A percentile compares a stretch with the other conserved stretches of the same genome.
These are phyloP conservation scores for Drosophila santomea DNA, from an alignment of 1,140 invertebrate species.

Conservation along the genomic window DNA sequence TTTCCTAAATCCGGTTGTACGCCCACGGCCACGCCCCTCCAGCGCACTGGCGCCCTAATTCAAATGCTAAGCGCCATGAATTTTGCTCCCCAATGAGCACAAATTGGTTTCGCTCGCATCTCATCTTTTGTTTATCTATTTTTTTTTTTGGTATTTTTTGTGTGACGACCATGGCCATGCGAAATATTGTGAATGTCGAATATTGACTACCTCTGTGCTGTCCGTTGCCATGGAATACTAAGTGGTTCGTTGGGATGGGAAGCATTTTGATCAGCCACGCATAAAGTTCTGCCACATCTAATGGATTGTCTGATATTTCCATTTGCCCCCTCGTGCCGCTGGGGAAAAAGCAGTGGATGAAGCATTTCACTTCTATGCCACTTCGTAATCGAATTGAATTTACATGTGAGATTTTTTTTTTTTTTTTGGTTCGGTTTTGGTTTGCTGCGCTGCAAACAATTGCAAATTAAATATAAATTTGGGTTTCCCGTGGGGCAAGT, in stretches of 20 bases:
- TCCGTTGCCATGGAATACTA: conserved; percentile 45
- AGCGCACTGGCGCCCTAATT: conserved; percentile 33
- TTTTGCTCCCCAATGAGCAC: conserved; percentile 48
- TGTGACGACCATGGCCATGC: conserved; percentile 12
- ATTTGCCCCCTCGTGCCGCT: conserved; percentile 6
- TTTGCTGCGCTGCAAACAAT: conserved; percentile 40
- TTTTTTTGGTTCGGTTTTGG: conserved; percentile 5
- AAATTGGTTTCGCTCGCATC: conserved; percentile 44
- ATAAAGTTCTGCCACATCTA: conserved; percentile 66
- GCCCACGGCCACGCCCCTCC: not conserved
- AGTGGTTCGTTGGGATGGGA: conserved; percentile 11
- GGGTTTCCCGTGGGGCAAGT: not conserved
- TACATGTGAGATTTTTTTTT: conserved; percentile 34
- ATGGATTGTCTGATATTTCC: conserved; percentile 62
- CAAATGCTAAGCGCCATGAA: conserved; percentile 52
- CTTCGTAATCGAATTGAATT: conserved; percentile 42
- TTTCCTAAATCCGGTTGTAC: conserved; percentile 5
- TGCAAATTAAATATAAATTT: conserved; percentile 60
- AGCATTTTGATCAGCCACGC: conserved; percentile 57
- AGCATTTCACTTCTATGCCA: conserved; percentile 5
- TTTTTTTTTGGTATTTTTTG: conserved; percentile 14
- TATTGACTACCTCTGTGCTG: conserved; percentile 22
- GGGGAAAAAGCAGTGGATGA: not conserved
- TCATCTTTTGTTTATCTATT: not conserved
- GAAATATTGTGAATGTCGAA: conserved; percentile 42